Conservation (phyloP, 1,140 invertebrate genomes). For the Drosophila prosaltans region DNA sequence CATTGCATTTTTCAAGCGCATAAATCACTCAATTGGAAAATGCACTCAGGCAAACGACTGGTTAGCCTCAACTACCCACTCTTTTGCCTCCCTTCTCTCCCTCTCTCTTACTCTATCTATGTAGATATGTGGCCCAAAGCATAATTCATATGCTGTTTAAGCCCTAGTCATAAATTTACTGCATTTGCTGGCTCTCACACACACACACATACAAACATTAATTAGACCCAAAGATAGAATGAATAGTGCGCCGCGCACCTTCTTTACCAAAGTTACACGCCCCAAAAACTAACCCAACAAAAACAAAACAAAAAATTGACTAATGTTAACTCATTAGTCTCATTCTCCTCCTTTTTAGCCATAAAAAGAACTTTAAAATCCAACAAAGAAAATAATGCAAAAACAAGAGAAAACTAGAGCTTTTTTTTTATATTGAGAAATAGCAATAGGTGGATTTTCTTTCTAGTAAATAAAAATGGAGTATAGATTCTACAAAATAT, state of each 20-base stretch:
- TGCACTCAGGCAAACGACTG: constrained; percentile 49
- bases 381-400: background rate
- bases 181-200: constrained; percentile 40
- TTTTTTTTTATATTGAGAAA: background rate
- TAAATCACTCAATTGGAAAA: constrained; percentile 81
- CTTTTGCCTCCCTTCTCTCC: background rate
- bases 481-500: constrained; percentile 30
- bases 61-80: background rate
- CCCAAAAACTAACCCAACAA: constrained; percentile 8
- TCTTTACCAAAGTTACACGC: constrained; percentile 22
- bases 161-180: constrained; percentile 71
- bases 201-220: constrained; percentile 61
- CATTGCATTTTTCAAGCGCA: constrained; percentile 72
- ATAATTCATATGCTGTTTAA: constrained; percentile 80
- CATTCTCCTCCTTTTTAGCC: constrained; percentile 1
- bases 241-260: constrained; percentile 40
- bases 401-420: background rate
- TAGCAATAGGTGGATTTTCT: background rate
- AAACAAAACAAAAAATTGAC: constrained; percentile 31
- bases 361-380: constrained; percentile 3
- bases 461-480: background rate
- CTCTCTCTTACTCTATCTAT: background rate
- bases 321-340: constrained; percentile 61
- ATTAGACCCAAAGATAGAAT: constrained; percentile 66
- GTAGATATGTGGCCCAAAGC: constrained; percentile 43